These are phyloP conservation scores for Pan troglodytes DNA, from an alignment of 2,113 vertebrate genomes.

Conservation along the genomic window NHGRI_mPanTro3-v2.1_pri NC_072403.2:122196501-122197000, in stretches of 20 bases:
- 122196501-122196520: conserved; percentile 39
- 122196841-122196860: conserved; percentile 12
- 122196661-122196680: conserved; percentile 27
- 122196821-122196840: neutral
- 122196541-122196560: neutral
- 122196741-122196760: conserved; percentile 55
- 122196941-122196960: neutral
- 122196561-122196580: neutral
- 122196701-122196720: conserved; percentile 44
- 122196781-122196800: conserved; percentile 17
- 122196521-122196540: conserved; percentile 56
- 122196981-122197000: neutral
- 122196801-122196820: neutral
- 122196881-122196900: neutral
- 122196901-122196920: neutral
- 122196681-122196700: conserved; percentile 47
- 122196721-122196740: neutral
- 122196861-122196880: neutral
- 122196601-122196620: conserved; percentile 3
- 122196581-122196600: neutral
- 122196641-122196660: neutral
- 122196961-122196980: conserved; percentile 3
- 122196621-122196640: conserved; percentile 24
- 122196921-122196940: neutral
- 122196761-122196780: conserved; percentile 27